A percentile compares a stretch with the other conserved stretches of the same genome.
phyloP scores from a whole-genome alignment of 1,140 invertebrate species.

The Muscidifurax raptorellus region DNA sequence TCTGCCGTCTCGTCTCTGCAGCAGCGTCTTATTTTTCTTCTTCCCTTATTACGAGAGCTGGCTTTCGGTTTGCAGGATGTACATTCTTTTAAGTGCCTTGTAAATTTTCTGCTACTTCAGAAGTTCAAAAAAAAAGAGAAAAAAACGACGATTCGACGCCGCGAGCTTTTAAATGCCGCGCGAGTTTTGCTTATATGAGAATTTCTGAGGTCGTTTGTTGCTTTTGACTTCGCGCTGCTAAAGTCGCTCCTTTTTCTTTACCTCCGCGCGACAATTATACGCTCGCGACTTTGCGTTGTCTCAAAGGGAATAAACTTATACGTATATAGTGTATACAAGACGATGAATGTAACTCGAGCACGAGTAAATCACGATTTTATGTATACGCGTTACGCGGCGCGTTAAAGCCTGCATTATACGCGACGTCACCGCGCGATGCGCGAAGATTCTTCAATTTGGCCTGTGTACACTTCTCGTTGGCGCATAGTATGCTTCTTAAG shows the following conservation, averaged over 20 bases:
- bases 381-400: neutral
- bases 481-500: neutral
- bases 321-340: neutral
- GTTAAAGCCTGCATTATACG: neutral
- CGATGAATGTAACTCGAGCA: neutral
- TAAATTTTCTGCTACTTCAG: constrained; percentile 44
- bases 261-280: constrained; percentile 15
- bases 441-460: neutral
- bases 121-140: constrained; percentile 28
- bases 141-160: constrained; percentile 5
- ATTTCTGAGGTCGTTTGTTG: constrained; percentile 9
- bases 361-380: neutral
- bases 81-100: constrained; percentile 42
- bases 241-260: neutral
- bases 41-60: neutral
- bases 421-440: neutral
- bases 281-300: neutral
- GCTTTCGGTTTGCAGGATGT: constrained; percentile 34
- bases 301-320: neutral
- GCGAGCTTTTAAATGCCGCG: constrained; percentile 18
- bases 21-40: neutral
- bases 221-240: constrained; percentile 6
- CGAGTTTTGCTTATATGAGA: neutral
- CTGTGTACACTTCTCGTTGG: neutral
- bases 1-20: neutral